phyloP scores from a whole-genome alignment of 2,888 invertebrate species.

The Malacosoma neustria region DNA sequence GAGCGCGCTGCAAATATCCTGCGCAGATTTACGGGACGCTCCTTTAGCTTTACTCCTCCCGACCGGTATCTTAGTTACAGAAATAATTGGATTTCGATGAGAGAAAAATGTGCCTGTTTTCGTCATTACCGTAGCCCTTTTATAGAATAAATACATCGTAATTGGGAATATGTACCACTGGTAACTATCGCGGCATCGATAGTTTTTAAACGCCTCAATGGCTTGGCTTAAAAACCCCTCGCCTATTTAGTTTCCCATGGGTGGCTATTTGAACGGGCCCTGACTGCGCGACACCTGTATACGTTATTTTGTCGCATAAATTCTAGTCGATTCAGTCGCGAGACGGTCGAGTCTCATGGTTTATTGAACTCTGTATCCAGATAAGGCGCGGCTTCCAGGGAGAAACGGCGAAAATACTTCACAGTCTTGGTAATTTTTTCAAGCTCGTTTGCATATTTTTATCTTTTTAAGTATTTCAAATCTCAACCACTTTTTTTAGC shows the following conservation, averaged over 20 bases:
- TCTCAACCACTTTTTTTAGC: no score
- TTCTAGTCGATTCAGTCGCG: slow-evolving; percentile 54
- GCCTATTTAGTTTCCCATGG: slow-evolving; percentile 58
- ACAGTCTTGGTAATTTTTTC: slow-evolving; percentile 49
- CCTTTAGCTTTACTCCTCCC: slow-evolving; percentile 43
- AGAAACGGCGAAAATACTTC: slow-evolving; percentile 44
- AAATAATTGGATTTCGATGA: slow-evolving; percentile 72
- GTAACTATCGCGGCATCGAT: slow-evolving; percentile 41
- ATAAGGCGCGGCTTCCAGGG: slow-evolving; percentile 40
- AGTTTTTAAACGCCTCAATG: slow-evolving; percentile 55
- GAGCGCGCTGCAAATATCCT: slow-evolving; percentile 68
- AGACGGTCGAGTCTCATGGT: slow-evolving; percentile 44
- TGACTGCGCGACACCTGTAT: slow-evolving; percentile 65
- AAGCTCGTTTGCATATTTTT: slow-evolving; percentile 48
- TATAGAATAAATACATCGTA: slow-evolving; percentile 62
- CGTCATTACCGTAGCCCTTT: slow-evolving; percentile 68
- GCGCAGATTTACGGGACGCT: slow-evolving; percentile 56
- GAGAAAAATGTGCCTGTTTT: slow-evolving; percentile 52
- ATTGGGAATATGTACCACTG: slow-evolving; percentile 51
- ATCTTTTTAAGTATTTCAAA: no score
- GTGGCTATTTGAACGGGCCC: slow-evolving; percentile 57
- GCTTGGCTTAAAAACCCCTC: slow-evolving; percentile 45
- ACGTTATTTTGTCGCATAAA: slow-evolving; percentile 69
- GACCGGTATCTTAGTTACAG: slow-evolving; percentile 63
- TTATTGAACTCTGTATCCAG: slow-evolving; percentile 60